Conservation (phyloP, 2,888 invertebrate species). For the Theristus sp. region DNA sequence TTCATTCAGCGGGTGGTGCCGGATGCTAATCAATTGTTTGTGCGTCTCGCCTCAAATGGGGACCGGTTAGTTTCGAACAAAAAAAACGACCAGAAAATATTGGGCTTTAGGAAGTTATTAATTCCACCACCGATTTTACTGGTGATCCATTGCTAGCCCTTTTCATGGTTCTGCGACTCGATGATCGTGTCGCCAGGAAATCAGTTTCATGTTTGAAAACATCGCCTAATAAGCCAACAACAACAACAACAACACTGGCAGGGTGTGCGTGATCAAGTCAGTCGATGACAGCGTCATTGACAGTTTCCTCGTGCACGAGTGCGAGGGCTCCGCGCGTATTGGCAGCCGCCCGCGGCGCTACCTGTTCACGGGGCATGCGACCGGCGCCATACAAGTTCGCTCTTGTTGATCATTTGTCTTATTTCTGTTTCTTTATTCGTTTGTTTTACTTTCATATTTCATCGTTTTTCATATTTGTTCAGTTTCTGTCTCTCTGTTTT, state of each 20-base stretch:
- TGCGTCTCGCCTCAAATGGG: slow-evolving; percentile 80
- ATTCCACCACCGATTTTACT: no score
- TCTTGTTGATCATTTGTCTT: not conserved
- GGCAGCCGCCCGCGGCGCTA: slow-evolving; percentile 60
- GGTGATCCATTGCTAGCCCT: no score
- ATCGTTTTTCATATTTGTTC: not conserved
- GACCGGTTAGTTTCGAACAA: slow-evolving; percentile 57
- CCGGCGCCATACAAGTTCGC: slow-evolving; percentile 57
- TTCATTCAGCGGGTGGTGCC: slow-evolving; percentile 95
- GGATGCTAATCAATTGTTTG: slow-evolving; percentile 81
- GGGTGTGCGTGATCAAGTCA: slow-evolving; percentile 79
- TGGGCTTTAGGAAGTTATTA: no score
- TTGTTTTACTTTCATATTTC: not conserved
- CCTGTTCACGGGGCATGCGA: slow-evolving; percentile 75
- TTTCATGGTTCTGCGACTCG: no score
- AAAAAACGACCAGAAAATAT: no score
- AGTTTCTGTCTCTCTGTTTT: no score
- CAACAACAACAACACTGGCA: no score
- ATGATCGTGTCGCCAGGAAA: no score
- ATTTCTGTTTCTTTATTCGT: not conserved
- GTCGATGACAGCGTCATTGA: slow-evolving; percentile 83
- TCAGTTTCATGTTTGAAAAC: no score
- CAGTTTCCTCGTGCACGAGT: slow-evolving; percentile 88
- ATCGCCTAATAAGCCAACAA: no score
- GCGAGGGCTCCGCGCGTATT: slow-evolving; percentile 84